Evolutionary conservation across 2,888 invertebrate species (phyloP).

Genomic region (Eupithecia centaureata): DNA sequence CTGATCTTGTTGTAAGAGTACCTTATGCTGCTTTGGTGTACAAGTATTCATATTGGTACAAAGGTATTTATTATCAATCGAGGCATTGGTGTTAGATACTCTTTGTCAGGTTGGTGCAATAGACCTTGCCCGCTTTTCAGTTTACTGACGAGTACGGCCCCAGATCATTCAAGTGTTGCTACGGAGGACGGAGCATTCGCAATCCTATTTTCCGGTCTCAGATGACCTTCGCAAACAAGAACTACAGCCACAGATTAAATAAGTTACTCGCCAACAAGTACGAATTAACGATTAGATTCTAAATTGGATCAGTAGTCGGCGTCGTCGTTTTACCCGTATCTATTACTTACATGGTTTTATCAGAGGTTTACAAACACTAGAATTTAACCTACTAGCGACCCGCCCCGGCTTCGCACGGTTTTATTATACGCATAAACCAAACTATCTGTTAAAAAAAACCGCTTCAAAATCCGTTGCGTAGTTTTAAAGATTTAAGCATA

Average conservation of each 20-base stretch:
- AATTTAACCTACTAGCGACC: too few species aligned
- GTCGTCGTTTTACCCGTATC: conserved; percentile 3
- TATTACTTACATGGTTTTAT: not conserved
- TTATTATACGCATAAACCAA: too few species aligned
- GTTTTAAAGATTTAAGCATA: too few species aligned
- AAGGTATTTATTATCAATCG: not conserved
- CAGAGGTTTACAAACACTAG: not conserved
- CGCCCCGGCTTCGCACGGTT: too few species aligned
- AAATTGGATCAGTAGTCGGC: conserved; percentile 18
- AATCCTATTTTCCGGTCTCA: conserved; percentile 25
- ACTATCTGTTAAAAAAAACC: too few species aligned
- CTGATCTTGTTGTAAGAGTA: too few species aligned
- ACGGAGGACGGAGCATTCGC: not conserved
- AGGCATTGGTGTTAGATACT: not conserved
- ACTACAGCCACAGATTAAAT: conserved; percentile 6
- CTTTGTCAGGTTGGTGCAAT: conserved; percentile 2
- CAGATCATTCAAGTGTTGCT: conserved; percentile 7
- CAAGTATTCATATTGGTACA: too few species aligned
- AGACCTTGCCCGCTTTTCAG: conserved; percentile 21
- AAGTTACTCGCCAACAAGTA: not conserved
- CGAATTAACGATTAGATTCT: conserved; percentile 6
- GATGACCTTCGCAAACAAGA: conserved; percentile 24
- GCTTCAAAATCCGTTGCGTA: too few species aligned
- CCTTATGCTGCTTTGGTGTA: too few species aligned
- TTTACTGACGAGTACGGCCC: not conserved